A percentile compares a stretch with the other conserved stretches of the same genome.
Conservation (phyloP, 2,888 invertebrate species). For the Sarcophaga variegata region DNA sequence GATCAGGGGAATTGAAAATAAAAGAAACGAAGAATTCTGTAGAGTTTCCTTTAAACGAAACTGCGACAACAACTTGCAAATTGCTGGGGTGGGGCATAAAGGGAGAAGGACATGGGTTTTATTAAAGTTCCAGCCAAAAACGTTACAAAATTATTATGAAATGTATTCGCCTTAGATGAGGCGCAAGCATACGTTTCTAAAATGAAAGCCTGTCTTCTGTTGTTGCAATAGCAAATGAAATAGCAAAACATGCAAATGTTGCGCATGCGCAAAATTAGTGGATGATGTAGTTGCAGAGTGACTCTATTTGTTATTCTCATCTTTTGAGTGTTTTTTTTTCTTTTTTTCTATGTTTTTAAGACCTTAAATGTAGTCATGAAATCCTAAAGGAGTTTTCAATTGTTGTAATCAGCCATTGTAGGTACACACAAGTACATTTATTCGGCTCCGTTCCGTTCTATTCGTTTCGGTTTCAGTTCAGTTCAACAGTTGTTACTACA, state of each 20-base stretch:
- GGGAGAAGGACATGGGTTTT: constrained; percentile 52
- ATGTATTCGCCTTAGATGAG: not conserved
- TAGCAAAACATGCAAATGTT: constrained; percentile 37
- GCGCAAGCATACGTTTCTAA: not conserved
- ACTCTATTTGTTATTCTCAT: not conserved
- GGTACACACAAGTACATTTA: constrained; percentile 48
- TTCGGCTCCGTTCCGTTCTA: constrained; percentile 23
- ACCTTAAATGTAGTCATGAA: not conserved
- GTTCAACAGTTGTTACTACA: constrained; percentile 49
- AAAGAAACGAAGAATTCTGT: not conserved
- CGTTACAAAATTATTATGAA: not conserved
- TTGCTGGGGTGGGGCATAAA: constrained; percentile 32
- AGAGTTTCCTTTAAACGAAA: not conserved
- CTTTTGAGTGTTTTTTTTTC: constrained; percentile 29
- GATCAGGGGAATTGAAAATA: not conserved
- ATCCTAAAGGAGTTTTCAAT: constrained; percentile 58
- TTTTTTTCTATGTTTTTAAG: constrained; percentile 1
- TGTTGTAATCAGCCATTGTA: constrained; percentile 62
- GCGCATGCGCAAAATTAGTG: constrained; percentile 67
- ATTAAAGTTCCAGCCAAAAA: not conserved
- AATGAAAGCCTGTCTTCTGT: not conserved
- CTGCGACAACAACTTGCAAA: constrained; percentile 32
- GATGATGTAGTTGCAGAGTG: not conserved
- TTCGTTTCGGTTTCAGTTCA: not conserved
- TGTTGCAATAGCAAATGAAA: not conserved